Base-by-base conservation (phyloP, 2,797 vertebrate species). In the Mus spretus region DNA sequence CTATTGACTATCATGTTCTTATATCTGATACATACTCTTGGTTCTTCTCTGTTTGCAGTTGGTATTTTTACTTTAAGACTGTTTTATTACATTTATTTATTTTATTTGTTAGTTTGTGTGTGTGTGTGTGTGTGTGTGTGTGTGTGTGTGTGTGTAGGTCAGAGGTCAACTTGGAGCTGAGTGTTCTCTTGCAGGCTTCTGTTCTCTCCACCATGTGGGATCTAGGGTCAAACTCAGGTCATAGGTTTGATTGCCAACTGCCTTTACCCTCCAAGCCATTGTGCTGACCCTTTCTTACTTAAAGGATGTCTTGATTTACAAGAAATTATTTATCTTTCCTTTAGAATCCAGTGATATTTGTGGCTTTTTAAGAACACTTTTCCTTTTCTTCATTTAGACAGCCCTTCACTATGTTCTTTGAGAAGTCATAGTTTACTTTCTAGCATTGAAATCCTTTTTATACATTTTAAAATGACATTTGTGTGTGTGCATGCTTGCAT, bases 31-130 rank as follows among this genome's bases (percentile, higher is more conserved):
- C 19, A 3, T 89, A 14, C 90, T 91, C 34, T 55, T 74, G 40
- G 80, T 63, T 90, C 28, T 26, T 72, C 22, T 88, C 20, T 79
- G 19, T 81, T 96, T 92, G 40, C 72, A 59, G 44, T 28, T 80
- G 87, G 19, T 91, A 31, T 75, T 70, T 94, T 96, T 89, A 81
- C 26, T 86, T 94, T 93, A 57, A 59, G n/a, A 87, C 14, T 86
- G 70, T 53, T 70, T 47, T 47, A 47, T 28, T 63, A 53, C 47
- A 79, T 31, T 34, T 31, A 50, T 40, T 61, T 40, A 14, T 40
- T 61, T 40, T 14, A 7, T 40, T 55, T 53, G 57, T 44, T 15
- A 40, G n/a, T 22, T 50, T 50, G 57, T 57, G 26, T 28, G n/a
- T n/a, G n/a, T n/a, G 55, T 55, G 3, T 67, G 37, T 26, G 13